Evolutionary conservation across 2,888 invertebrate species (phyloP).

Genomic region (Orchesella flavescens): DNA sequence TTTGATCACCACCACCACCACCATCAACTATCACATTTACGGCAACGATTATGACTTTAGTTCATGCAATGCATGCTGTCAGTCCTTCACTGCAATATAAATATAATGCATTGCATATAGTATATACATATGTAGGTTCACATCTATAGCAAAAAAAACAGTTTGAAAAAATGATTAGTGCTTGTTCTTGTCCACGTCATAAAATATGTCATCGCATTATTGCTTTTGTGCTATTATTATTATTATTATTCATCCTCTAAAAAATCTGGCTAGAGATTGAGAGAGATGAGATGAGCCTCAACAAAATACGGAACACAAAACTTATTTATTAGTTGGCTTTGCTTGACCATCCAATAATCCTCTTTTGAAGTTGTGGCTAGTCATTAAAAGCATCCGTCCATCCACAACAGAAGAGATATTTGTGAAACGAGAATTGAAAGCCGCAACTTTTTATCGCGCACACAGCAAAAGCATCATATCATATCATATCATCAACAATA

Average conservation of each 20-base stretch:
- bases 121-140: constrained; percentile 42
- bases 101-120: constrained; percentile 38
- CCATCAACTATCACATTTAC: not conserved
- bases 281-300: not conserved
- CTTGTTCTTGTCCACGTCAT: constrained; percentile 59
- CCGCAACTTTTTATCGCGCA: no score
- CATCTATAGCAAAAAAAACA: no score
- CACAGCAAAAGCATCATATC: not conserved
- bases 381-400: constrained; percentile 34
- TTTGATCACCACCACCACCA: not conserved
- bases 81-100: not conserved
- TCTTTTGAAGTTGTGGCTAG: constrained; percentile 31
- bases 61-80: constrained; percentile 26
- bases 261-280: not conserved
- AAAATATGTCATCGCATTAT: constrained; percentile 68
- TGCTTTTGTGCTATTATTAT: constrained; percentile 28
- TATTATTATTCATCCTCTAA: not conserved
- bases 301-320: not conserved
- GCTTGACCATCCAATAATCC: constrained; percentile 49
- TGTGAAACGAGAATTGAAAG: no score
- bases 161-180: constrained; percentile 27
- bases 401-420: not conserved
- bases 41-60: constrained; percentile 6
- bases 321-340: constrained; percentile 38
- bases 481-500: not conserved